Evolutionary conservation across 1,140 invertebrate genomes (phyloP).

Genomic region (Leptoteleia sp.): DNA sequence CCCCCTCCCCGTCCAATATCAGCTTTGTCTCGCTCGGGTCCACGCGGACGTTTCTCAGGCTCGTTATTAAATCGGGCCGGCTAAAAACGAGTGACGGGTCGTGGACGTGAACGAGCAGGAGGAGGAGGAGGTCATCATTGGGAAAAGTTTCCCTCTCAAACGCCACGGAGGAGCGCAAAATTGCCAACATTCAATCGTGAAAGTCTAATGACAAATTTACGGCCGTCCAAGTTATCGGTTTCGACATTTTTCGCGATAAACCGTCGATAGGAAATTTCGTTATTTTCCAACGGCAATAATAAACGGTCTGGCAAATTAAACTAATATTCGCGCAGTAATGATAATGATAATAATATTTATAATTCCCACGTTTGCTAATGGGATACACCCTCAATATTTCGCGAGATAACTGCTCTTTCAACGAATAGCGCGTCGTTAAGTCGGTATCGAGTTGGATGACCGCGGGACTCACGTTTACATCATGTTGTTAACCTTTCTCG

Average conservation of each 20-base stretch:
- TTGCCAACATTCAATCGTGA: slow-evolving; percentile 22
- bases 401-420: slow-evolving; percentile 54
- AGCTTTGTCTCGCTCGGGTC: slow-evolving; percentile 24
- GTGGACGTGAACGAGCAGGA: too few relatives aligned
- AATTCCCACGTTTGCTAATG: slow-evolving; percentile 62
- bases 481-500: slow-evolving; percentile 69
- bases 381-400: slow-evolving; percentile 53
- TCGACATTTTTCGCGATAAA: slow-evolving; percentile 33
- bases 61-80: not conserved
- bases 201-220: slow-evolving; percentile 51
- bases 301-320: slow-evolving; percentile 38
- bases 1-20: slow-evolving; percentile 72
- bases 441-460: slow-evolving; percentile 63
- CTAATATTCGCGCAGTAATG: slow-evolving; percentile 29
- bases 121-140: too few relatives aligned
- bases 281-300: slow-evolving; percentile 22
- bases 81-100: slow-evolving; percentile 28
- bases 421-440: slow-evolving; percentile 58
- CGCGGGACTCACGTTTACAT: slow-evolving; percentile 62
- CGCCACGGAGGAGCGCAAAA: not conserved
- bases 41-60: slow-evolving; percentile 29
- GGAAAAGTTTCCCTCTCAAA: too few relatives aligned
- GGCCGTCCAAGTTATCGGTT: slow-evolving; percentile 10
- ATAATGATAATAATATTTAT: slow-evolving; percentile 41
- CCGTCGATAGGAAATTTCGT: slow-evolving; percentile 15